These are phyloP conservation scores for Sciaenops ocellatus DNA, from an alignment of 2,797 vertebrate genomes.

Conservation along the genomic window DNA sequence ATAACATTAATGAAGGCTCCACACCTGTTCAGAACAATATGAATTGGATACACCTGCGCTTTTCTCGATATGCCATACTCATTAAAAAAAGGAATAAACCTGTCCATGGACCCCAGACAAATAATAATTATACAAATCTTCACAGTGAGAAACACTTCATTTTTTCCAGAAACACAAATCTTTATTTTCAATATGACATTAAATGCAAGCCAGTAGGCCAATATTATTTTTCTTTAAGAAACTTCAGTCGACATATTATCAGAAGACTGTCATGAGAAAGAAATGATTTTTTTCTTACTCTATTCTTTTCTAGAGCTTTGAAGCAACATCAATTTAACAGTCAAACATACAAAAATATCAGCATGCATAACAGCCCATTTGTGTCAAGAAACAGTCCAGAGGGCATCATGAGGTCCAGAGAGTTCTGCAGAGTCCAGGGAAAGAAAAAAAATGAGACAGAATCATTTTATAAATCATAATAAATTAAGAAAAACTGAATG, in stretches of 20 bases:
- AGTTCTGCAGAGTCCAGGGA: slow-evolving; percentile 41
- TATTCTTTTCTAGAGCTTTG: slow-evolving; percentile 64
- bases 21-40: no score
- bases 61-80: neutral
- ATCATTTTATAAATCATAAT: slow-evolving; percentile 41
- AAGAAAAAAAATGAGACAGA: slow-evolving; percentile 32
- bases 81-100: neutral
- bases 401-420: slow-evolving; percentile 47
- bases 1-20: no score
- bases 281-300: slow-evolving; percentile 47
- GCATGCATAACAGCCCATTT: slow-evolving; percentile 81
- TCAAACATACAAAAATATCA: slow-evolving; percentile 82
- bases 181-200: slow-evolving; percentile 84
- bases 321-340: slow-evolving; percentile 79
- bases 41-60: neutral
- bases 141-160: neutral
- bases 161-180: slow-evolving; percentile 68
- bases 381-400: slow-evolving; percentile 64
- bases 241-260: slow-evolving; percentile 66
- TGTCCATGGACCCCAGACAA: neutral
- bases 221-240: slow-evolving; percentile 72
- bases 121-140: neutral
- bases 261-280: slow-evolving; percentile 67
- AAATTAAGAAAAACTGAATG: slow-evolving; percentile 64
- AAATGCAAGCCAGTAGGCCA: slow-evolving; percentile 78